Evolutionary conservation across 37 sponge, comb jelly and placozoan species (phyloP).

Genomic region (Axinella damicornis): DNA sequence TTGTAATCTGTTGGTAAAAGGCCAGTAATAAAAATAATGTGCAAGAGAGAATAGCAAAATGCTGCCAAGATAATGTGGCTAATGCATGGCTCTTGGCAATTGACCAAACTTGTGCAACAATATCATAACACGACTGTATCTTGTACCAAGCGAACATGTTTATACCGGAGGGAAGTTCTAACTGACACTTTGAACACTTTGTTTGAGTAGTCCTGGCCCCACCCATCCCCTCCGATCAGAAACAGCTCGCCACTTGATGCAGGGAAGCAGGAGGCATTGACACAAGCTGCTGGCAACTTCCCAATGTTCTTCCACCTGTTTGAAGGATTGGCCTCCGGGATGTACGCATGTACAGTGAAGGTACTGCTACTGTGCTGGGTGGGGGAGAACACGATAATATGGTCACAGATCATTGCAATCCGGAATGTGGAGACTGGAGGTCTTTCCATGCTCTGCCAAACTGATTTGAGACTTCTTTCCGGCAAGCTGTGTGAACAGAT

Average conservation of each 20-base stretch:
- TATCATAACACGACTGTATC: too few species aligned
- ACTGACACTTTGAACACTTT: background rate
- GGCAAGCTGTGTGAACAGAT: too few species aligned
- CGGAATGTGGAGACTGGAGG: background rate
- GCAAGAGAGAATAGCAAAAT: too few species aligned
- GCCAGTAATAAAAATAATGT: too few species aligned
- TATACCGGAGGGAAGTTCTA: too few species aligned
- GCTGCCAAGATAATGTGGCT: too few species aligned
- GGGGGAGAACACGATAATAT: background rate
- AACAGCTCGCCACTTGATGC: background rate
- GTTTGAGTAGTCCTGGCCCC: slow-evolving; percentile 2
- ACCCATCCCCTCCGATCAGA: slow-evolving; percentile 15
- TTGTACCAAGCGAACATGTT: too few species aligned
- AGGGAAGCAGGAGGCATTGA: background rate
- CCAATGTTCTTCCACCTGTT: background rate
- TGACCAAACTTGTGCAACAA: too few species aligned
- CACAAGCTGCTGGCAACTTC: background rate
- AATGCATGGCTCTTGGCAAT: too few species aligned
- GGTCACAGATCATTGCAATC: background rate
- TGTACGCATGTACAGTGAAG: background rate
- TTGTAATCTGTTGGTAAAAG: too few species aligned
- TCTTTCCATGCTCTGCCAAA: background rate
- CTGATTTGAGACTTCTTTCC: too few species aligned
- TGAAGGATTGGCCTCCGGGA: background rate
- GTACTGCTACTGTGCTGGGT: background rate